Evolutionary conservation across 2,113 vertebrate species (phyloP).

Genomic region (Lampris megalopsis): DNA sequence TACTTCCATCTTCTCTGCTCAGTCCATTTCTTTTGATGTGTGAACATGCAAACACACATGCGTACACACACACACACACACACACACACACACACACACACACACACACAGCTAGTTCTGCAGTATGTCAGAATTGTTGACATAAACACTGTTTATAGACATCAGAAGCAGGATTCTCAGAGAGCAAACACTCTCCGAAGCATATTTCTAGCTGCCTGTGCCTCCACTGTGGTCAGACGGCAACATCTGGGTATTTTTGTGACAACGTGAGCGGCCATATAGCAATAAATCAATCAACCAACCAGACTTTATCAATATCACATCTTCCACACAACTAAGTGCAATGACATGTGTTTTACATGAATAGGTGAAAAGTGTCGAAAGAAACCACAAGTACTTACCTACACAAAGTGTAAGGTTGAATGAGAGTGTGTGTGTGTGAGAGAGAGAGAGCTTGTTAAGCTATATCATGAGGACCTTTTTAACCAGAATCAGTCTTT

Average conservation of each 20-base stretch:
- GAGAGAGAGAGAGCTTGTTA: too few species aligned
- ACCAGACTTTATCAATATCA: background rate
- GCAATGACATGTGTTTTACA: too few species aligned
- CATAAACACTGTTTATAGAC: too few species aligned
- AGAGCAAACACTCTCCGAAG: background rate
- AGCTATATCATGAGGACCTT: too few species aligned
- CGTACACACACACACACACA: background rate
- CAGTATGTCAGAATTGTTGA: too few species aligned
- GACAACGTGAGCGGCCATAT: background rate
- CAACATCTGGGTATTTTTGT: background rate
- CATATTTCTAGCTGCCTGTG: constrained; percentile 6
- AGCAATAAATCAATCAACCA: background rate
- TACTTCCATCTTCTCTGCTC: background rate
- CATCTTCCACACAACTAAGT: too few species aligned
- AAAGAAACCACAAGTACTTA: too few species aligned
- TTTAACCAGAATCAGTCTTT: too few species aligned
- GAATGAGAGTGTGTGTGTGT: too few species aligned
- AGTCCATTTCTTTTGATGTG: constrained; percentile 8
- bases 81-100: background rate
- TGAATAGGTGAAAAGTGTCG: too few species aligned
- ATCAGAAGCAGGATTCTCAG: background rate
- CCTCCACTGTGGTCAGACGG: background rate
- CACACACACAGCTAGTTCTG: background rate
- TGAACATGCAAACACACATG: background rate
- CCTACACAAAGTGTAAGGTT: too few species aligned